Percentiles rank a stretch among this genome's conserved stretches.
These are phyloP conservation scores for Parazoanthus swiftii DNA, from an alignment of 92 coral and sea anemone genomes.

Conservation along the genomic window DNA sequence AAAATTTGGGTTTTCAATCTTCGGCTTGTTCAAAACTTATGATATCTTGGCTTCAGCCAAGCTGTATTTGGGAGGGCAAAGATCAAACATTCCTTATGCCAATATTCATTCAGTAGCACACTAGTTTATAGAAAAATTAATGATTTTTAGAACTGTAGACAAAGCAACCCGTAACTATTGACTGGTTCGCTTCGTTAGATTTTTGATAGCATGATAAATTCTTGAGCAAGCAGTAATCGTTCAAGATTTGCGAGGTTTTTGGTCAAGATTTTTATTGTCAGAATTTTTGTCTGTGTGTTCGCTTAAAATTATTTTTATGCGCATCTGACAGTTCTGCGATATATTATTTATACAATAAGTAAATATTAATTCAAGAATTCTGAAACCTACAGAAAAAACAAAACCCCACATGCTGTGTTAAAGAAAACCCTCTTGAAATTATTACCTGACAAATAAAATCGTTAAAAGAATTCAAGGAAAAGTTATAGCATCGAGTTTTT, in stretches of 20 bases:
- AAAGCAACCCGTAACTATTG: background rate
- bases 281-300: background rate
- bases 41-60: background rate
- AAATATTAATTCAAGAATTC: constrained; percentile 14
- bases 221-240: background rate
- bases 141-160: background rate
- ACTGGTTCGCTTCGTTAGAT: background rate
- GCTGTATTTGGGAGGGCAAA: background rate
- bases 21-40: background rate
- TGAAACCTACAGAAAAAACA: background rate
- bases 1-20: background rate
- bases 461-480: background rate
- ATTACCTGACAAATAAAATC: background rate
- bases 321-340: background rate
- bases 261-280: background rate
- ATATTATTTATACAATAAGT: constrained; percentile 15
- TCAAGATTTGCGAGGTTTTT: background rate
- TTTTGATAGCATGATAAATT: background rate
- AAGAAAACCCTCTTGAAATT: background rate
- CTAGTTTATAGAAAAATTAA: no score
- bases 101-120: background rate
- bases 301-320: background rate
- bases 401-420: background rate
- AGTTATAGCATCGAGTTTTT: background rate
- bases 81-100: no score